Base-by-base conservation (phyloP, 2,113 vertebrate species). In the Trichomycterus rosablanca region DNA sequence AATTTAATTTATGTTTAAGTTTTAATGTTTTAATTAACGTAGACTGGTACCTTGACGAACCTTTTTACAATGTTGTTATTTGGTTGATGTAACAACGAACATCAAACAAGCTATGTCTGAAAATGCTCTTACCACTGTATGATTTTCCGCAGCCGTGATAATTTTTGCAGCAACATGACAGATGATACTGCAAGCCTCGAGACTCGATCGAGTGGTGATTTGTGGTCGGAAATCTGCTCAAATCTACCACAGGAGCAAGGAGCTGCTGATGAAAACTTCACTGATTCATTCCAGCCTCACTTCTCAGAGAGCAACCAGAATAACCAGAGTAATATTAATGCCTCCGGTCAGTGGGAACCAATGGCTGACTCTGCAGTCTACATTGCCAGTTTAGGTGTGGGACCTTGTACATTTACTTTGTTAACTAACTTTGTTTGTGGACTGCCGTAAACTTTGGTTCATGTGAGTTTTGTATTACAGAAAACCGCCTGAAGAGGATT, bases 141-240 rank as follows among this genome's bases (percentile, higher is more conserved):
- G 23, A 8, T 19, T 51, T 43, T 22, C 28, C 24, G 18, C n/a
- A 19, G 12, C 5, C 26, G 3, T 5, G 30, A 7, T 55, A 30
- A 19, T 14, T 44, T 45, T 43, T n/a, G n/a, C n/a, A 59, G 9
- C 61, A 84, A 26, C 43, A 97, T 90, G 92, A 86, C 89, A 3
- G 95, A 95, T 70, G 89, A 82, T 37, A 63, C 87, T 6, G 89
- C 89, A 32, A 79, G 60, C 1, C 55, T 57, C 14, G 78, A 84
- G 26, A 22, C 76, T 58, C 80, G 82, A 28, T 87, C 93, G 62
- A 79, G 91, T 18, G 83, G 84, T 1, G 95, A 97, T 44, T 88
- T 97, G 24, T 98, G 95, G 95, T 88, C 92, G 2, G 87, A 92
- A 30, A 92, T 97, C 75, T 98, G 94, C 67, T 84, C 93, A 5